Base-by-base conservation (phyloP, 2,888 invertebrate species). In the Perithous albicinctus region DNA sequence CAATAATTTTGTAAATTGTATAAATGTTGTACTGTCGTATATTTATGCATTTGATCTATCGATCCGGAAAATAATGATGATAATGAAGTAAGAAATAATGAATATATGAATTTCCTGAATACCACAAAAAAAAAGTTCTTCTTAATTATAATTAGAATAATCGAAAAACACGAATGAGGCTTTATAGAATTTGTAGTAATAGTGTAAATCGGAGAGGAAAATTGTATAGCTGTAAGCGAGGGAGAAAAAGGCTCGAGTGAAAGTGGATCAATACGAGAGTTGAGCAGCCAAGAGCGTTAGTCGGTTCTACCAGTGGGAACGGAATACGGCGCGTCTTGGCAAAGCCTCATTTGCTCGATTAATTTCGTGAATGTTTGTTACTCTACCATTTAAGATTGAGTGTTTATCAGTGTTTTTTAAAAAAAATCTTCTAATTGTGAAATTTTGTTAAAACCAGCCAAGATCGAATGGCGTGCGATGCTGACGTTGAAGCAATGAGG, bases 181-280 rank as follows among this genome's bases (percentile, higher is more conserved):
- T 20, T 5, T 20, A 8, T 5, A 48, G 20, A 20, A 20, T 18
- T 12, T 2, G 0, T 23, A 54, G 54, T 26, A 26, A 56, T 29
- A 56, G 29, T 12, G 56, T 32, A 29, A 56, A 56, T 56, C 56
- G 56, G 29, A n/a, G n/a, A 56, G 29, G 15, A 29, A 26, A n/a
- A n/a, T n/a, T n/a, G 26, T 29, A 38, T 23, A 61, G 38, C 23
- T 10, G 23, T 23, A 73, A 78, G 74, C 70, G 84, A 80, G 70
- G 78, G 83, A 80, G 80, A 86, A 81, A 84, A n/a, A n/a, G 51
- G 82, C 73, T 82, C 82, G 84, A 87, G 91, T 90, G 91, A 91
- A 91, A 91, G 90, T 89, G 88, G 91, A 91, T 91, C 91, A 90
- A 91, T 91, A 91, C 86, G 64, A 61, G 66, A 56, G 41, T 64